These are phyloP conservation scores for Greenwoodochromis staneri DNA, from an alignment of 2,113 vertebrate species.

Conservation along the genomic window DNA sequence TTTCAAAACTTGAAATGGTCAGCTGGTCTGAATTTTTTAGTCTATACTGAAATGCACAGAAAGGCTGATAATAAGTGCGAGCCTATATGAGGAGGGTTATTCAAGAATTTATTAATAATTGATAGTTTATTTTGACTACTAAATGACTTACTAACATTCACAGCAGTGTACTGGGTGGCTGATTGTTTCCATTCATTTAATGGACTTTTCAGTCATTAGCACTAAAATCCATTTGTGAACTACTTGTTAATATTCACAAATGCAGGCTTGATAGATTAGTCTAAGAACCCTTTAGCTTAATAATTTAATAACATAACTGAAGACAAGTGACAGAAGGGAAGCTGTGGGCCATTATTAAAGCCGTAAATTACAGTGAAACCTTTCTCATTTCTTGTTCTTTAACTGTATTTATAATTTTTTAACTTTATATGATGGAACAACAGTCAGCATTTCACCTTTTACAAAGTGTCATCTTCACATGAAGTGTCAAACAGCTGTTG, in stretches of 20 bases:
- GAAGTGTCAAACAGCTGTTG: background rate
- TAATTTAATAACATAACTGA: background rate
- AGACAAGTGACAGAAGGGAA: background rate
- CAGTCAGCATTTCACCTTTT: background rate
- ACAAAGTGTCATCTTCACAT: background rate
- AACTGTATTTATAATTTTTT: background rate
- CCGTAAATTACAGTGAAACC: background rate
- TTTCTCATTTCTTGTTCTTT: background rate
- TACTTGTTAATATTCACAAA: background rate
- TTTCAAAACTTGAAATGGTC: background rate
- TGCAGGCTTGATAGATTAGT: background rate
- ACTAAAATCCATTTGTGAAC: background rate
- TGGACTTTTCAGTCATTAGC: background rate
- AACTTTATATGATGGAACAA: background rate
- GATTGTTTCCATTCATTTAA: background rate
- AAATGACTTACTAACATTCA: background rate
- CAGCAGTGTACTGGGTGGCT: background rate
- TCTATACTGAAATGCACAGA: background rate
- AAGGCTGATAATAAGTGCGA: background rate
- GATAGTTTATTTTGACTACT: background rate
- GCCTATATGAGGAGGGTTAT: background rate
- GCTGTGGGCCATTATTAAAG: background rate
- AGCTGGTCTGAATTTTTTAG: background rate
- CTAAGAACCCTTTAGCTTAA: background rate
- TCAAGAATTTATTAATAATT: background rate